phyloP scores from a whole-genome alignment of 1,140 invertebrate species.

The Lordiphosa collinella region DNA sequence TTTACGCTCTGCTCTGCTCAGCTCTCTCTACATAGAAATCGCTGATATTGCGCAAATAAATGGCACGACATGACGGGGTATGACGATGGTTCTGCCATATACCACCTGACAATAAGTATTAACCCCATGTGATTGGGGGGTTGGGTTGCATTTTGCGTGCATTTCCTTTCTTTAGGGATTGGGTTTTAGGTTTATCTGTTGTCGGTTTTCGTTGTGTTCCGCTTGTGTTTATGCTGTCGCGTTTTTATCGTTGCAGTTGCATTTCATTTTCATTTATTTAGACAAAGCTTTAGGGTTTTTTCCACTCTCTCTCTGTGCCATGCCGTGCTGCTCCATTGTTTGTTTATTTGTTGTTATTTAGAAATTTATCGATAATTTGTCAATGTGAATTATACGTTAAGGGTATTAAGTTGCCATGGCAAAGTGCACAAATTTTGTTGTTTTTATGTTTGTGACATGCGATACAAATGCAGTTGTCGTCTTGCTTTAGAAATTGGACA shows the following conservation, averaged over 20 bases:
- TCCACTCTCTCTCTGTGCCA: neutral
- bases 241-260: constrained; percentile 43
- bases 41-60: constrained; percentile 51
- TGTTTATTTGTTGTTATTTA: constrained; percentile 23
- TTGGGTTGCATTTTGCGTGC: constrained; percentile 46
- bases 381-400: constrained; percentile 42
- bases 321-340: constrained; percentile 10
- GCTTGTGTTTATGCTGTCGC: constrained; percentile 29
- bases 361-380: constrained; percentile 62
- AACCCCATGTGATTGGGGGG: constrained; percentile 21
- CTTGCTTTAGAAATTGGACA: too few relatives aligned
- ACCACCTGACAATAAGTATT: constrained; percentile 50
- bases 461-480: constrained; percentile 5
- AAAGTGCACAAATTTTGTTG: constrained; percentile 9
- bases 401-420: constrained; percentile 24
- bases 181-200: constrained; percentile 14
- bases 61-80: constrained; percentile 24
- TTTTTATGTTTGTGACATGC: constrained; percentile 2
- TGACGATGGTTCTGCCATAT: neutral
- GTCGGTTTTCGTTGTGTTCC: constrained; percentile 4
- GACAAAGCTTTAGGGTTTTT: constrained; percentile 26
- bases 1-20: neutral
- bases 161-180: too few relatives aligned
- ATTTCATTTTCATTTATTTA: constrained; percentile 55
- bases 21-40: constrained; percentile 19